These are phyloP conservation scores for Drosophila sechellia DNA, from an alignment of 1,140 invertebrate species.

Conservation along the genomic window DNA sequence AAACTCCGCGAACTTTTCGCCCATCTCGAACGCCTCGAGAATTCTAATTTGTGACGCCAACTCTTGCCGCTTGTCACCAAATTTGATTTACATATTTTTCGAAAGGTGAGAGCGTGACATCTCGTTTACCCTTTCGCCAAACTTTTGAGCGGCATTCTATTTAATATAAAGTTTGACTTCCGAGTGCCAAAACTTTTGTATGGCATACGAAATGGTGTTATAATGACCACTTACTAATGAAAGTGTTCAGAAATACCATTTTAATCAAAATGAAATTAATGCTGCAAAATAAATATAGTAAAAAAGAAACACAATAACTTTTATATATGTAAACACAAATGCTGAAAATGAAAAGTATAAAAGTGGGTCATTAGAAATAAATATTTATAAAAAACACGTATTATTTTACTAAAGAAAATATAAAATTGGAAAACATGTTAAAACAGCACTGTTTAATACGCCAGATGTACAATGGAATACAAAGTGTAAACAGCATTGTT, in stretches of 20 bases:
- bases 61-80: constrained; percentile 15
- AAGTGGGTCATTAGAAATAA: not conserved
- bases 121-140: not conserved
- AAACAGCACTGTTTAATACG: not conserved
- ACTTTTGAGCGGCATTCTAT: not conserved
- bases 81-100: constrained; percentile 25
- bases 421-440: not conserved
- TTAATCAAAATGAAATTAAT: no score
- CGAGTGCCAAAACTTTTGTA: no score
- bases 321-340: no score
- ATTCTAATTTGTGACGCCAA: constrained; percentile 27
- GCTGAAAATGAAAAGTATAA: no score
- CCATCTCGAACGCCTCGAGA: constrained; percentile 10
- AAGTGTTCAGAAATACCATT: no score
- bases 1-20: constrained; percentile 33
- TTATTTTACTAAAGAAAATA: not conserved
- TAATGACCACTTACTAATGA: no score
- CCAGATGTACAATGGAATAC: no score
- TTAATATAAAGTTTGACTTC: not conserved
- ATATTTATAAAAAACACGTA: not conserved
- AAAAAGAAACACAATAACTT: no score
- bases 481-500: no score
- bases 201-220: no score
- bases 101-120: not conserved
- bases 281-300: no score